phyloP scores from a whole-genome alignment of 2,888 invertebrate genomes.

The Drosophila cognata region DNA sequence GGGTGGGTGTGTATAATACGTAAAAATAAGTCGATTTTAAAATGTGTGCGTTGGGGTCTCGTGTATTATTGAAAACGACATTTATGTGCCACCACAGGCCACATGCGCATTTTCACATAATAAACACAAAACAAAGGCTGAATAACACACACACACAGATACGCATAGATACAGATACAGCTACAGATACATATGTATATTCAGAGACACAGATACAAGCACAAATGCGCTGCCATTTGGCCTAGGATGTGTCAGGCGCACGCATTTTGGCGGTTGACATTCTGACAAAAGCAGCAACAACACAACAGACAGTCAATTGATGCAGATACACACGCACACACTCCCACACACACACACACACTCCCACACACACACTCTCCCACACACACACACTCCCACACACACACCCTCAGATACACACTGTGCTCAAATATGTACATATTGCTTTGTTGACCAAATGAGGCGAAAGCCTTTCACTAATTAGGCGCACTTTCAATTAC shows the following conservation, averaged over 20 bases:
- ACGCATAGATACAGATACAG: constrained; percentile 10
- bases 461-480: constrained; percentile 64
- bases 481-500: constrained; percentile 73
- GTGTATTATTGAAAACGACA: constrained; percentile 75
- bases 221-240: constrained; percentile 48
- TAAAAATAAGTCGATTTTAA: constrained; percentile 62
- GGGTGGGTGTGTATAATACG: constrained; percentile 17
- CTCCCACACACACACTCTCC: not conserved
- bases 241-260: constrained; percentile 54
- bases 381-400: constrained; percentile 1
- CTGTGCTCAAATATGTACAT: not conserved
- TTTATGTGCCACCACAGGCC: constrained; percentile 65
- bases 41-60: constrained; percentile 40
- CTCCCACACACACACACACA: not conserved
- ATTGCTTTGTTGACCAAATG: constrained; percentile 48
- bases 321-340: constrained; percentile 30
- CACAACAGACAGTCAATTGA: constrained; percentile 54
- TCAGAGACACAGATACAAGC: constrained; percentile 25
- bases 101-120: constrained; percentile 76
- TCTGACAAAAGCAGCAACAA: constrained; percentile 54
- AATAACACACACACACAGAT: constrained; percentile 3
- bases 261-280: constrained; percentile 68
- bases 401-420: not conserved
- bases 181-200: constrained; percentile 13
- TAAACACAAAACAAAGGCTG: constrained; percentile 41